Conservation (phyloP, 2,113 vertebrate species). For the Strigops habroptila region DNA sequence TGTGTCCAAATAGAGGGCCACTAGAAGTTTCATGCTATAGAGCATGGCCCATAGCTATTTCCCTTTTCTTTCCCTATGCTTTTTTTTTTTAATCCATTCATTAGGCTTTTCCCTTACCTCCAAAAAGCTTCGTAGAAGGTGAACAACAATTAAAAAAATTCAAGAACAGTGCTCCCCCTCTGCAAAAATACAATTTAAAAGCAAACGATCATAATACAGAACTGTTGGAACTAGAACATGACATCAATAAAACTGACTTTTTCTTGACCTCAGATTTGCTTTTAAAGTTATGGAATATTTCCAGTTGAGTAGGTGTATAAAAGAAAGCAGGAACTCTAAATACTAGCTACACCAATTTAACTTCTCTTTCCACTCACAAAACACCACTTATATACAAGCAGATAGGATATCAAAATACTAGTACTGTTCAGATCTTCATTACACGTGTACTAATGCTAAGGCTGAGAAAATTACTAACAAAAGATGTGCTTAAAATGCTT, state of each 20-base stretch:
- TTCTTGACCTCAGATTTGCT: neutral
- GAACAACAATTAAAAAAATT: neutral
- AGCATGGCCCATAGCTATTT: neutral
- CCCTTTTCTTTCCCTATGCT: neutral
- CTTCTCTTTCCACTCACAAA: neutral
- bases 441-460: neutral
- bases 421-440: neutral
- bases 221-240: neutral
- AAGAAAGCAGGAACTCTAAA: neutral
- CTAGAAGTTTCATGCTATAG: neutral
- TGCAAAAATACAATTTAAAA: neutral
- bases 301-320: neutral
- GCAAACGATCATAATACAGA: neutral
- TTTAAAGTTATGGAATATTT: constrained; percentile 14
- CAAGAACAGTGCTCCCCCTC: neutral
- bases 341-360: neutral
- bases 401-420: neutral
- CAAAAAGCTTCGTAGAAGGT: neutral
- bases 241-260: neutral
- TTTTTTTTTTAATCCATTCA: neutral
- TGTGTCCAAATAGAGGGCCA: neutral
- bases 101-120: neutral
- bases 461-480: neutral
- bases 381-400: neutral
- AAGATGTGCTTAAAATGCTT: neutral